Evolutionary conservation across 2,113 vertebrate genomes (phyloP).

Genomic region (Clarias macrocephalus): DNA sequence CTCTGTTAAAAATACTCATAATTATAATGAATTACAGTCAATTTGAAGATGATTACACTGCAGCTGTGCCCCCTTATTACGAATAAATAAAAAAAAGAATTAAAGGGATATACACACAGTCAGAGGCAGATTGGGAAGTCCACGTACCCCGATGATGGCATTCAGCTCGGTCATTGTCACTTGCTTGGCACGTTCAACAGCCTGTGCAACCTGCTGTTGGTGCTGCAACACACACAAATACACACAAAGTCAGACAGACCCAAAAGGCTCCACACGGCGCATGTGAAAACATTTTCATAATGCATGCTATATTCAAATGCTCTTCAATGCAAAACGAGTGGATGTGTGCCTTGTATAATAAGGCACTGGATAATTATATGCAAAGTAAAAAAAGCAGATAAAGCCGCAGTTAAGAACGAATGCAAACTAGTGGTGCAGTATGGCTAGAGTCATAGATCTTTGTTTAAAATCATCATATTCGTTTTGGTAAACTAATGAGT

Average conservation of each 20-base stretch:
- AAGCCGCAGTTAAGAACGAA: constrained; percentile 3
- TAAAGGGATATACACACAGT: constrained; percentile 90
- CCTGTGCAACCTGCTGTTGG: constrained; percentile 98
- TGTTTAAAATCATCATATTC: background rate
- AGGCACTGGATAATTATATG: background rate
- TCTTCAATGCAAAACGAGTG: background rate
- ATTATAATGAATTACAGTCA: background rate
- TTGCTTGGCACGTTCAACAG: constrained; percentile 96
- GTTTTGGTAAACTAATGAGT: background rate
- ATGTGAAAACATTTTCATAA: constrained; percentile 4
- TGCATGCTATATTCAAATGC: constrained; percentile 18
- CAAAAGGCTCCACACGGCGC: background rate
- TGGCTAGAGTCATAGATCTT: background rate
- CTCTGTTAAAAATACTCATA: background rate
- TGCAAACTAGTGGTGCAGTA: constrained; percentile 23
- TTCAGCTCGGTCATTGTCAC: constrained; percentile 99
- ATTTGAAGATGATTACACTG: constrained; percentile 36
- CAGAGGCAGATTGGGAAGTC: constrained; percentile 98
- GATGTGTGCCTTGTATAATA: constrained; percentile 17
- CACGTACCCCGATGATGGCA: constrained; percentile 99
- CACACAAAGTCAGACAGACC: background rate
- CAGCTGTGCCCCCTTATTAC: constrained; percentile 71
- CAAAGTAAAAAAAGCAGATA: background rate
- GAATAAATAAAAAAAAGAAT: constrained; percentile 68
- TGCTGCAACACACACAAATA: constrained; percentile 72